A percentile compares a stretch with the other conserved stretches of the same genome.
phyloP scores from a whole-genome alignment of 2,888 invertebrate genomes.

The Ennomos fuscantarius region DNA sequence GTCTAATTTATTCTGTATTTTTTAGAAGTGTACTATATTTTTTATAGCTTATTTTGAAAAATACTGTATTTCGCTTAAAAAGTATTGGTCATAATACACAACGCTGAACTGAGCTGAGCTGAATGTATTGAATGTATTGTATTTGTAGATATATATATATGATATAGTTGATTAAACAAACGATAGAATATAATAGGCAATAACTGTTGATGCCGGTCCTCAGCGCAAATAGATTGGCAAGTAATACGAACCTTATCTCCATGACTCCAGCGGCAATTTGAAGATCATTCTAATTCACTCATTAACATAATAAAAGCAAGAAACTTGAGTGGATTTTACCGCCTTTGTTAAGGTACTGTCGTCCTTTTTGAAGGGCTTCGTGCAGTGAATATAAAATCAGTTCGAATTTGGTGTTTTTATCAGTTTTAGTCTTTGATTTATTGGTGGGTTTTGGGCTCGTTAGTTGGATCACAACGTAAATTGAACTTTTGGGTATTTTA shows the following conservation, averaged over 20 bases:
- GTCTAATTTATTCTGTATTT: too few species aligned
- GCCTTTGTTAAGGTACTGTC: slow-evolving; percentile 15
- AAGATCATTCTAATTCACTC: slow-evolving; percentile 20
- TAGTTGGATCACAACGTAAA: neutral
- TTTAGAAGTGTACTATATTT: too few species aligned
- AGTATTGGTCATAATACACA: too few species aligned
- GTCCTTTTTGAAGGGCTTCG: slow-evolving; percentile 12
- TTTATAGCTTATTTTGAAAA: too few species aligned
- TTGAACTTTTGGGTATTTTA: too few species aligned
- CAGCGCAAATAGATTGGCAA: neutral
- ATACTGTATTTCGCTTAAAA: too few species aligned
- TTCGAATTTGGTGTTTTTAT: slow-evolving; percentile 14
- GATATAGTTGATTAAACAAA: too few species aligned
- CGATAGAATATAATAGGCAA: too few species aligned
- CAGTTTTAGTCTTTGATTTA: slow-evolving; percentile 18
- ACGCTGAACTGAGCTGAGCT: too few species aligned
- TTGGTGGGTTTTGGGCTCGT: slow-evolving; percentile 9
- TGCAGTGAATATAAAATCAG: slow-evolving; percentile 19
- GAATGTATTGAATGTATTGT: too few species aligned
- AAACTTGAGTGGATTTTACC: slow-evolving; percentile 7
- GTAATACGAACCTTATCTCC: slow-evolving; percentile 4
- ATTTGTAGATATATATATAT: too few species aligned
- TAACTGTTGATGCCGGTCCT: too few species aligned
- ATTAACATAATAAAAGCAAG: slow-evolving; percentile 25
- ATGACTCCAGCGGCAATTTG: slow-evolving; percentile 12